Evolutionary conservation across 1,140 invertebrate genomes (phyloP).

Genomic region (Drosophila tropicalis): DNA sequence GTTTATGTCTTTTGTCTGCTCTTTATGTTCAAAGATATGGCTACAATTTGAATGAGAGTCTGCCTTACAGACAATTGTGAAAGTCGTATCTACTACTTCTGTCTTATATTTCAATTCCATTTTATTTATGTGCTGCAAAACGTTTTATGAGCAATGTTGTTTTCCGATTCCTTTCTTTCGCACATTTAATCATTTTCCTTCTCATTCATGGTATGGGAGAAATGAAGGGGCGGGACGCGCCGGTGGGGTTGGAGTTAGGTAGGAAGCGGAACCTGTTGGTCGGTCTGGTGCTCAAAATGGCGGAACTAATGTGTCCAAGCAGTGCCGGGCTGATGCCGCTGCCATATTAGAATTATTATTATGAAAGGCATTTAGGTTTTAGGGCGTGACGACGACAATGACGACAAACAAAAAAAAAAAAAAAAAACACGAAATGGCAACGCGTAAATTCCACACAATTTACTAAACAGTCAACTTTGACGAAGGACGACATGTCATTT

Average conservation of each 20-base stretch:
- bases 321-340: constrained; percentile 17
- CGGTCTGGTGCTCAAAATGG: constrained; percentile 62
- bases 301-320: constrained; percentile 72
- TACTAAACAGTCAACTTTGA: constrained; percentile 52
- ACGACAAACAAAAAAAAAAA: background rate
- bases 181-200: constrained; percentile 47
- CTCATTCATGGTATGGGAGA: background rate
- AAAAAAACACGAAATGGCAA: constrained; percentile 33
- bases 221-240: too few relatives aligned
- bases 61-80: constrained; percentile 13
- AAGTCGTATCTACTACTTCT: constrained; percentile 28
- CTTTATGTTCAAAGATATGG: constrained; percentile 46
- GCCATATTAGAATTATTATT: constrained; percentile 76
- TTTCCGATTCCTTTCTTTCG: constrained; percentile 36
- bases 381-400: constrained; percentile 22
- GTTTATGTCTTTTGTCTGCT: constrained; percentile 77
- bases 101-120: constrained; percentile 49
- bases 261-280: constrained; percentile 58
- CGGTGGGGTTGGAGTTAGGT: background rate
- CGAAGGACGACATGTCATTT: constrained; percentile 55
- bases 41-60: constrained; percentile 69
- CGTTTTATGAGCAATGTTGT: constrained; percentile 67
- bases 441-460: constrained; percentile 62
- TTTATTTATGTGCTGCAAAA: constrained; percentile 71
- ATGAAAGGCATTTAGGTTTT: constrained; percentile 46